Evolutionary conservation across 1,140 invertebrate species (phyloP).

Genomic region (Drosophila baimaii): DNA sequence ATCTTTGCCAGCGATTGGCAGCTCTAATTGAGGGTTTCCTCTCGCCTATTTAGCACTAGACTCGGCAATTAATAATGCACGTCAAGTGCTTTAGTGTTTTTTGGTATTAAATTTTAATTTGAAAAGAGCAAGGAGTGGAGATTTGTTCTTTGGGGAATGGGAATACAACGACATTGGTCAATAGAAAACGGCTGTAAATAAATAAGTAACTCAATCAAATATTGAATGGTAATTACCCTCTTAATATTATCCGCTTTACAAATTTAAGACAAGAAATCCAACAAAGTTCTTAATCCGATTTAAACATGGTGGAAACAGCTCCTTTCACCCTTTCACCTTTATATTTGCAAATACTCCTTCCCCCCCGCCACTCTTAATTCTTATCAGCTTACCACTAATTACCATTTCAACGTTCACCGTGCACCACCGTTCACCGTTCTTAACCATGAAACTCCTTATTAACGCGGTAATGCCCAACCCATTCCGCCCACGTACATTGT

Average conservation of each 20-base stretch:
- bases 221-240: too few species aligned
- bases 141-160: too few species aligned
- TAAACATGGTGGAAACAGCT: background rate
- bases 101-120: background rate
- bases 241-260: background rate
- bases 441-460: constrained; percentile 47
- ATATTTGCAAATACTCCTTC: background rate
- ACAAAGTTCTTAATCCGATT: constrained; percentile 1
- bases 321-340: background rate
- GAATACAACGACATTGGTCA: background rate
- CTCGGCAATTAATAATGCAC: constrained; percentile 39
- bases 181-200: background rate
- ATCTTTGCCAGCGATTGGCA: constrained; percentile 44
- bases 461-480: constrained; percentile 29
- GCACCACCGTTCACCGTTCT: constrained; percentile 6
- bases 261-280: background rate
- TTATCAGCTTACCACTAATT: constrained; percentile 42
- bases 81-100: constrained; percentile 9
- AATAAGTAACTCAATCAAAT: background rate
- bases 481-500: constrained; percentile 25
- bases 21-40: constrained; percentile 37
- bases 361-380: constrained; percentile 2
- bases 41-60: constrained; percentile 11
- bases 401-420: constrained; percentile 9
- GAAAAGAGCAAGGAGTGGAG: background rate